These are phyloP conservation scores for Cylas formicarius DNA, from an alignment of 1,140 invertebrate genomes.

Conservation along the genomic window DNA sequence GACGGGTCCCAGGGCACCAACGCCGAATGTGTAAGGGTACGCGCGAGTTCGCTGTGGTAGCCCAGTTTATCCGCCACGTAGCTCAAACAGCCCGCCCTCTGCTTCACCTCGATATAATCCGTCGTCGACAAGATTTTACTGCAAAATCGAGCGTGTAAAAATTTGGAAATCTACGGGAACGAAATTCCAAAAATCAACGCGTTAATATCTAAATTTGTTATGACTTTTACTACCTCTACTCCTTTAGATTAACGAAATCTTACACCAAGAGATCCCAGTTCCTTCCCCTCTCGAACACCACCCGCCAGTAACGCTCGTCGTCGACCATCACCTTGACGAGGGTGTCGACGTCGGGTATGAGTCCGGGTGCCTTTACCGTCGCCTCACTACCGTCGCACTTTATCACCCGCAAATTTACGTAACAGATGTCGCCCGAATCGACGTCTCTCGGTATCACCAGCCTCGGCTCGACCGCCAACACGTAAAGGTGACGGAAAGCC, in stretches of 20 bases:
- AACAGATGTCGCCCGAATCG: conserved; percentile 68
- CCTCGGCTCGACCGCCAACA: conserved; percentile 83
- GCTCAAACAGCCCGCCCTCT: conserved; percentile 80
- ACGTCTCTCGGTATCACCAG: conserved; percentile 82
- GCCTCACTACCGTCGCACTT: conserved; percentile 39
- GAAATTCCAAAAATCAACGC: no score
- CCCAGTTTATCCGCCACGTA: conserved; percentile 84
- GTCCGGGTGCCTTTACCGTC: conserved; percentile 69
- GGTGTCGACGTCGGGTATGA: conserved; percentile 74
- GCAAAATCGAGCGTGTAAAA: conserved; percentile 25
- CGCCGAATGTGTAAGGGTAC: conserved; percentile 74
- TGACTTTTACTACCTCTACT: no score
- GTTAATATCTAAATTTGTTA: no score
- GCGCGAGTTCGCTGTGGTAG: conserved; percentile 73
- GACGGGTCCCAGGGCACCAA: conserved; percentile 60
- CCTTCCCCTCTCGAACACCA: conserved; percentile 68
- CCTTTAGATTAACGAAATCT: no score
- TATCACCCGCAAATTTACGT: conserved; percentile 65
- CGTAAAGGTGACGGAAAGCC: conserved; percentile 92
- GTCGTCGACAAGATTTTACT: conserved; percentile 46
- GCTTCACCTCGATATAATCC: conserved; percentile 75
- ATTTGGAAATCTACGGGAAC: conserved; percentile 6
- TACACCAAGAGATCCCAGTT: conserved; percentile 78
- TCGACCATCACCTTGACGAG: conserved; percentile 70
- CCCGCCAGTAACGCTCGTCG: conserved; percentile 82